Evolutionary conservation across 2,888 invertebrate genomes (phyloP), one percentile per base, ranked within the genome.

Genomic region (Parochlus steinenii): DNA sequence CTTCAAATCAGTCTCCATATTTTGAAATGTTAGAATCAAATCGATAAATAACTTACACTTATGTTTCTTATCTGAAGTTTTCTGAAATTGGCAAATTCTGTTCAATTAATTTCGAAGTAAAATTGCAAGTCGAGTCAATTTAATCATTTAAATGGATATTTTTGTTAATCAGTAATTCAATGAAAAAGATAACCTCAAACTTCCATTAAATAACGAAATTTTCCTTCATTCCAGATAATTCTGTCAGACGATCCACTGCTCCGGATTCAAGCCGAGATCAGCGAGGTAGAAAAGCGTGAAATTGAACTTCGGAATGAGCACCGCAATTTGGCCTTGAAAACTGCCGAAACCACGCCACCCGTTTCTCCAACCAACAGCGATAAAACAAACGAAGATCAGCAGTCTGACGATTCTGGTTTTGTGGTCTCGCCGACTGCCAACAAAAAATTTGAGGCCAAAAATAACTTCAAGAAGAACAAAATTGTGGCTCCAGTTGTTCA

Each of bases 231-330:
- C 17, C 18, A 26, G 17, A 27, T 27, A 27, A n/a, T 6, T n/a
- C 30, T 30, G 11, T 20, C 36, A 57, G 69, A 75, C 53, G 74
- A 75, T 59, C 79, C 79, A 43, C 63, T 81, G 49, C 70, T 71
- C 50, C 71, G 85, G 55, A 85, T 90, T 55, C 87, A 89, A 61
- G 71, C 76, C 51, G 89, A 90, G 67, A 86, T 90, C 48, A 74
- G 78, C 48, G 81, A 83, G 61, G 83, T 82, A 40, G 76, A 77
- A 35, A 74, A 81, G 49, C 67, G 86, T 44, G 90, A 90, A 58
- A 69, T 77, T 50, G 85, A 83, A 51, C 71, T 87, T 61, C 46
- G 66, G 57, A 46, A 61, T 62, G 45, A 62, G 56, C 36, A 51
- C 56, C 61, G 33, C 5, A 11, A 33, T 6, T 11, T 11, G 16